phyloP scores from a whole-genome alignment of 2,888 invertebrate genomes.

The Pinctada fucata region DNA sequence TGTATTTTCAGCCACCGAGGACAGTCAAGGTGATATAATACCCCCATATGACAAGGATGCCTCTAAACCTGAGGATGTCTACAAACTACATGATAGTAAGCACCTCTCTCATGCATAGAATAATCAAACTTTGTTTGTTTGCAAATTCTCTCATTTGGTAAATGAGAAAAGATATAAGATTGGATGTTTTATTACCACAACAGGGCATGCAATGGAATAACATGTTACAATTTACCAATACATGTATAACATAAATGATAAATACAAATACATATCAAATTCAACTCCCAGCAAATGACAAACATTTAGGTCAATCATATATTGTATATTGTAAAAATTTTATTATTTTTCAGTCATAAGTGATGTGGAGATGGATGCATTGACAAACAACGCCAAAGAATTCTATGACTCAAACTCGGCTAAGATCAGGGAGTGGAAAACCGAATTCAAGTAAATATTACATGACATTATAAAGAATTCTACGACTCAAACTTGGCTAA shows the following conservation, averaged over 20 bases:
- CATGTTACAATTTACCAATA: too few species aligned
- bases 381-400: conserved; percentile 42
- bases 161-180: background rate
- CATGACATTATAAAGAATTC: too few species aligned
- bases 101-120: too few species aligned
- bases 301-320: too few species aligned
- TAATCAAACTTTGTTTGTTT: background rate
- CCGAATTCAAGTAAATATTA: conserved; percentile 47
- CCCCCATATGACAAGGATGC: conserved; percentile 65
- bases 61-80: conserved; percentile 55
- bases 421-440: conserved; percentile 48
- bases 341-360: background rate
- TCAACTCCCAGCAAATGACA: too few species aligned
- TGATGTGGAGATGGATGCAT: conserved; percentile 41
- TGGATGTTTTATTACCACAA: too few species aligned
- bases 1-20: too few species aligned
- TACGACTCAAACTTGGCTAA: conserved; percentile 40
- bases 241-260: too few species aligned
- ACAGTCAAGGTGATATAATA: too few species aligned
- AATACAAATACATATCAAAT: too few species aligned
- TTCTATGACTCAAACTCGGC: conserved; percentile 46
- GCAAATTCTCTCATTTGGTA: background rate
- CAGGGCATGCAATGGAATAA: too few species aligned
- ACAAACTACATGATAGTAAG: conserved; percentile 61
- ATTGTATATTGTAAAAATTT: too few species aligned